phyloP scores from a whole-genome alignment of 2,113 vertebrate genomes.

The Elaphurus davidianus region DNA sequence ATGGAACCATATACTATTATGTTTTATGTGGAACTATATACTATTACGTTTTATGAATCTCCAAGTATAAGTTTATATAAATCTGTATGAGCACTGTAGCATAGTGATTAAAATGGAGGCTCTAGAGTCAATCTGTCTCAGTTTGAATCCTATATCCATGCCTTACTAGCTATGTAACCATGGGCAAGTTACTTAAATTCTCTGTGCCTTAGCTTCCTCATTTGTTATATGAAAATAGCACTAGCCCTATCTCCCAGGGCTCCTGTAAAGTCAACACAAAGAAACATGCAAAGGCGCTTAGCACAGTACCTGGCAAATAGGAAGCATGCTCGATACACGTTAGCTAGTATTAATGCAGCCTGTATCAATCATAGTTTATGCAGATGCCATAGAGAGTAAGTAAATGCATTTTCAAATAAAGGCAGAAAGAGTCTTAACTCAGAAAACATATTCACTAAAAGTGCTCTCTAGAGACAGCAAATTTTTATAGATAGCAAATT shows the following conservation, averaged over 20 bases:
- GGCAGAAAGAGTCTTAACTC: not conserved
- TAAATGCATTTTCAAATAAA: slow-evolving; percentile 52
- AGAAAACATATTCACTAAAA: slow-evolving; percentile 54
- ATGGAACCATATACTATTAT: not conserved
- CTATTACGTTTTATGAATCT: not conserved
- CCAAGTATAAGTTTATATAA: not conserved
- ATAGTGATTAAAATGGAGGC: not conserved
- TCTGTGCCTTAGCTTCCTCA: slow-evolving; percentile 17
- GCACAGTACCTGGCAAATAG: not conserved
- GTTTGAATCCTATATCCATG: not conserved
- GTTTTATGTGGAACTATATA: not conserved
- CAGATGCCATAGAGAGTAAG: not conserved
- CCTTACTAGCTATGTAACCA: not conserved
- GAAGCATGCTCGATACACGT: not conserved
- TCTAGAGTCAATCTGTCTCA: not conserved
- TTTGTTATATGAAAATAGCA: not conserved
- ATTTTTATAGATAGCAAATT: not conserved
- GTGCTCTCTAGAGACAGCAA: slow-evolving; percentile 5
- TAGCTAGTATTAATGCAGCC: slow-evolving; percentile 28
- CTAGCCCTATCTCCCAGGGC: not conserved
- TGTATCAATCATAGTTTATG: slow-evolving; percentile 34
- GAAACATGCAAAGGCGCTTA: not conserved
- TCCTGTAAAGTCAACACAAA: not conserved
- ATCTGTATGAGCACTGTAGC: not conserved
- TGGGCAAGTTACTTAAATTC: slow-evolving; percentile 37